Base-by-base conservation (phyloP, 1,140 invertebrate genomes). In the Drosophila rufa region DNA sequence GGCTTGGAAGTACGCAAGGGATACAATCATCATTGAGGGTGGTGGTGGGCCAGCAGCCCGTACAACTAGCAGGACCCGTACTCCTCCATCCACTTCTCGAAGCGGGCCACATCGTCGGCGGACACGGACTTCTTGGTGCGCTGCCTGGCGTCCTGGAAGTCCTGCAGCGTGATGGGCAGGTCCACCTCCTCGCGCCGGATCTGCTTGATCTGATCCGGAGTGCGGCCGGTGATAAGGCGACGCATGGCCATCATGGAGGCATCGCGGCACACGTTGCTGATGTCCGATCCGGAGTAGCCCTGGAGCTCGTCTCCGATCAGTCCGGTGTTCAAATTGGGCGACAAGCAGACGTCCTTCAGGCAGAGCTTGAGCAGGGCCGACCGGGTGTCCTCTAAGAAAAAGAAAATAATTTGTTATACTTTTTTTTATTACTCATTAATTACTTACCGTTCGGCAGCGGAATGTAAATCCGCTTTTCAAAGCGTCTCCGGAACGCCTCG, bases 241-340 rank as follows among this genome's bases (percentile, higher is more conserved):
- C 99, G 94, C 98, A 99, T 99, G 2, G 97, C 97, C 99, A 99
- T 99, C 98, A 99, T 99, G 11, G 98, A 97, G 48, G 99, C 98
- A 94, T 99, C 99, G 77, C 98, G 96, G 95, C 98, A 99, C 51
- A 99, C 97, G 94, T 98, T 99, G 56, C 98, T 99, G 61, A 99
- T 99, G 93, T 99, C 99, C 25, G 98, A 98, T 5, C 99, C 98
- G 33, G 98, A 99, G 93, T 99, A 99, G 0, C 99, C 99, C 73
- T 98, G 96, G 15, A 99, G 93, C 83, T 96, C 96, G 25, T 94
- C 94, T 2, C 98, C 97, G 70, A 99, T 95, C 4, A 95, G 94
- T 30, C 94, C 93, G 43, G 99, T 93, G 93, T 99, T 95, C 0
- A 99, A 96, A 82, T 96, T 95, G 0, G 95, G 93, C 57, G 96